Evolutionary conservation across 2,888 invertebrate genomes (phyloP).

Genomic region (Epirrhoe tristata): DNA sequence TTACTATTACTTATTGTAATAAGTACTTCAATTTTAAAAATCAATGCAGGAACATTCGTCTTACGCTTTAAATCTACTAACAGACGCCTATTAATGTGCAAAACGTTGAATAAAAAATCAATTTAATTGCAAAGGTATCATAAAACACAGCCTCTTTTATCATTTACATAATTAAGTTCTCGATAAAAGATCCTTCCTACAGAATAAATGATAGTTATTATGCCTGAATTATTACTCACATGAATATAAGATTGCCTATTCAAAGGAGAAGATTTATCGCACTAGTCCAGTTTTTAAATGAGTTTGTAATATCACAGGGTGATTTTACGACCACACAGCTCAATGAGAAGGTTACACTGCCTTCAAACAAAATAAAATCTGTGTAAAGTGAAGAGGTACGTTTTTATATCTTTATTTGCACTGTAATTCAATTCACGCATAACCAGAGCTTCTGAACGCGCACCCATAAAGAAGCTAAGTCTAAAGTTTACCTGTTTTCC

Average conservation of each 20-base stretch:
- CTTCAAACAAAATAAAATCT: neutral
- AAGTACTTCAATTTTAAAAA: too few relatives aligned
- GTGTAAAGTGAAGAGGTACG: neutral
- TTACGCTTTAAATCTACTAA: too few relatives aligned
- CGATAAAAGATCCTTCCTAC: conserved; percentile 53
- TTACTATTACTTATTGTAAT: too few relatives aligned
- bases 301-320: conserved; percentile 35
- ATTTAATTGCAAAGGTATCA: conserved; percentile 37
- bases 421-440: neutral
- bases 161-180: conserved; percentile 69
- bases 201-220: conserved; percentile 49
- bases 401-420: neutral
- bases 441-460: neutral
- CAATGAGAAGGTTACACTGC: neutral
- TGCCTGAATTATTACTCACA: conserved; percentile 60
- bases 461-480: neutral
- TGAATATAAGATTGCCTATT: conserved; percentile 70
- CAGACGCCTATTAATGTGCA: neutral
- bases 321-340: conserved; percentile 13
- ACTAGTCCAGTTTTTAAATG: conserved; percentile 48
- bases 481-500: too few relatives aligned
- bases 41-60: too few relatives aligned
- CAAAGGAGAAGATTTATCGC: conserved; percentile 56
- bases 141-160: conserved; percentile 51
- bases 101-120: conserved; percentile 24